Percentiles rank a stretch among this genome's conserved stretches.
phyloP scores from a whole-genome alignment of 2,113 vertebrate species.

The Henicopernis longicauda region DNA sequence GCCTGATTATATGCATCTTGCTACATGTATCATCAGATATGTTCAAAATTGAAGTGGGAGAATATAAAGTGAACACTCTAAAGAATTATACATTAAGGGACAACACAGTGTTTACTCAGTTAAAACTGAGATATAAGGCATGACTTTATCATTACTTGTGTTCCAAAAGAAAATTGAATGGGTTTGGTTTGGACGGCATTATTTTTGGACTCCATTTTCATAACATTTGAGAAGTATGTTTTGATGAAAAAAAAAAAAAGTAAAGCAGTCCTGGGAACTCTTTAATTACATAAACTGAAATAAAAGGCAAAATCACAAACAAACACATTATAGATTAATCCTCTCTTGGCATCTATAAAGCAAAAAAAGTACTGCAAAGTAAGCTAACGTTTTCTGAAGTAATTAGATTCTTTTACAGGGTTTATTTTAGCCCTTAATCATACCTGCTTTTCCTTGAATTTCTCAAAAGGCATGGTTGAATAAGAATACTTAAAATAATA shows the following conservation, averaged over 20 bases:
- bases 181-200: background rate
- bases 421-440: constrained; percentile 60
- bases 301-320: constrained; percentile 66
- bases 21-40: background rate
- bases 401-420: constrained; percentile 53
- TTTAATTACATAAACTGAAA: constrained; percentile 71
- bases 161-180: background rate
- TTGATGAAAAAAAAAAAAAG: constrained; percentile 41
- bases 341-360: constrained; percentile 57
- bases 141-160: background rate
- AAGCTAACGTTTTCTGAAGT: constrained; percentile 63
- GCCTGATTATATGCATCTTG: background rate
- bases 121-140: background rate
- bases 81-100: background rate
- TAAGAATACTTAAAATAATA: constrained; percentile 55
- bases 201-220: constrained; percentile 5
- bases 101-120: background rate
- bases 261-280: constrained; percentile 60
- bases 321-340: constrained; percentile 56
- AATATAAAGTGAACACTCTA: background rate
- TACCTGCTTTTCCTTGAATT: constrained; percentile 39
- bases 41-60: background rate
- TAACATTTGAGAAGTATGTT: constrained; percentile 56
- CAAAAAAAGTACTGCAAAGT: constrained; percentile 59
- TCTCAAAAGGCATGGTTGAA: constrained; percentile 53